Percentiles rank a stretch among this genome's conserved stretches.
These are phyloP conservation scores for Artibeus lituratus DNA, from an alignment of 2,797 vertebrate genomes.

Conservation along the genomic window DNA sequence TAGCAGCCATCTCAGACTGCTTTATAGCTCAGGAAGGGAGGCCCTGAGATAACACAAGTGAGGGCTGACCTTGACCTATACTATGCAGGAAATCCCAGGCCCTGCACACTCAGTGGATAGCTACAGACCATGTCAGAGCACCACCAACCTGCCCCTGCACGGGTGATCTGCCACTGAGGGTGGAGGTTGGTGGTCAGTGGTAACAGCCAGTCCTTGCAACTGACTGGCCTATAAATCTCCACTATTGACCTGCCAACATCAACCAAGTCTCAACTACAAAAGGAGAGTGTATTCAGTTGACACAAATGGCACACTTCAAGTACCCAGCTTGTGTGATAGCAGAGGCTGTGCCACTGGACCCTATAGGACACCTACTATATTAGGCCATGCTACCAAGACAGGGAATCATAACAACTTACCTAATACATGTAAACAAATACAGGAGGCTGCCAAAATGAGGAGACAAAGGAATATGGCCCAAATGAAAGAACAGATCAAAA, in stretches of 20 bases:
- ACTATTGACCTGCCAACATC: neutral
- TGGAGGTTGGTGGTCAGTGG: neutral
- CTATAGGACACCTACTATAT: neutral
- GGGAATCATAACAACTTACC: neutral
- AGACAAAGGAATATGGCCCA: neutral
- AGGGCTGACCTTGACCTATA: neutral
- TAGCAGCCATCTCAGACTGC: neutral
- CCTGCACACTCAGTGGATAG: neutral
- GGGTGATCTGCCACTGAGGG: neutral
- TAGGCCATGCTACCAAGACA: neutral
- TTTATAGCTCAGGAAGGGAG: neutral
- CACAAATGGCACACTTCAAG: neutral
- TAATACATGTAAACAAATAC: neutral
- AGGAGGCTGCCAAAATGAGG: neutral
- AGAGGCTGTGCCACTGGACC: neutral
- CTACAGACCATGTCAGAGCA: neutral
- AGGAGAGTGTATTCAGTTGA: neutral
- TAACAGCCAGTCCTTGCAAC: neutral
- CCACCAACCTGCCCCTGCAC: neutral
- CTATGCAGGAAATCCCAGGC: neutral
- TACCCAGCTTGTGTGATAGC: neutral
- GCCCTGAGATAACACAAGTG: neutral
- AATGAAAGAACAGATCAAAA: neutral
- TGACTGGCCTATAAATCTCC: neutral
- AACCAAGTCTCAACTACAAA: neutral